Conservation (phyloP, 2,797 vertebrate genomes). For the Momotus momota region DNA sequence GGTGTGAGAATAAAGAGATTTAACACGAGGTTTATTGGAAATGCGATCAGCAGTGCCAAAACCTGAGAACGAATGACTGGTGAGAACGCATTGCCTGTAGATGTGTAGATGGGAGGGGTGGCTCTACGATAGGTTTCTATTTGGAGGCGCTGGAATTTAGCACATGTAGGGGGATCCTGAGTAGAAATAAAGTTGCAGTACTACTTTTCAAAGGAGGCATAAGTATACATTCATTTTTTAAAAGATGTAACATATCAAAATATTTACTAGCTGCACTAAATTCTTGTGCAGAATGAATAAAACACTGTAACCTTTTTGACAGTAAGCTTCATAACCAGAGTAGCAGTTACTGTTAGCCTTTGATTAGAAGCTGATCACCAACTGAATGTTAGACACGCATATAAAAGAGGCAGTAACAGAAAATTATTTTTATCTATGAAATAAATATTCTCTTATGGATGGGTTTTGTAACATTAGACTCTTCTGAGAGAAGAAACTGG, state of each 20-base stretch:
- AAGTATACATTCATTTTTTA: not conserved
- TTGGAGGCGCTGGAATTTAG: not conserved
- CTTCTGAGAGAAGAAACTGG: not conserved
- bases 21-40: conserved; percentile 1
- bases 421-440: not conserved
- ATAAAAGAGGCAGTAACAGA: not conserved
- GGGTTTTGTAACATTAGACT: not conserved
- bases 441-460: not conserved
- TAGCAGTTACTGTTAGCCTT: not conserved
- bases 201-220: not conserved
- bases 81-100: conserved; percentile 5
- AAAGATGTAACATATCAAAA: not conserved
- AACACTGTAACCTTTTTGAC: not conserved
- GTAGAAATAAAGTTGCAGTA: not conserved
- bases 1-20: not conserved
- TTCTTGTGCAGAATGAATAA: not conserved
- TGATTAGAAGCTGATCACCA: not conserved
- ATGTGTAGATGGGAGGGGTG: not conserved
- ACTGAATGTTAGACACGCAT: not conserved
- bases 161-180: not conserved
- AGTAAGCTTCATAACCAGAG: not conserved
- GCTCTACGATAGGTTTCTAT: not conserved
- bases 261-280: not conserved
- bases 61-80: not conserved
- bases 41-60: conserved; percentile 48